These are phyloP conservation scores for Orius laevigatus DNA, from an alignment of 1,140 invertebrate genomes.

Conservation along the genomic window DNA sequence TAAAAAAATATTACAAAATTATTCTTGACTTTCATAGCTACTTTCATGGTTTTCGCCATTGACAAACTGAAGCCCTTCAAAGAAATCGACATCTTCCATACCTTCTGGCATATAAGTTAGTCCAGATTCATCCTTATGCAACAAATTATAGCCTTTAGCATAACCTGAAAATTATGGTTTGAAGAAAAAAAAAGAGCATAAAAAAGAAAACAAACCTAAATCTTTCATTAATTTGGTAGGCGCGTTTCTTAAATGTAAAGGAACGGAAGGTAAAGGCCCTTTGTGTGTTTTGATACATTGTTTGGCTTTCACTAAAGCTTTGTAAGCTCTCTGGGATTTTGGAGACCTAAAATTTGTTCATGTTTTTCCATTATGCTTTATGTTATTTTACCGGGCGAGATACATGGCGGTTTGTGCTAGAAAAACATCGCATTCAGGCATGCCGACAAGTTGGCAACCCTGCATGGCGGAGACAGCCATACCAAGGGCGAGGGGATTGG, in stretches of 20 bases:
- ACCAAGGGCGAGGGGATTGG: slow-evolving; percentile 37
- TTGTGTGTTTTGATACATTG: slow-evolving; percentile 39
- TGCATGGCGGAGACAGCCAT: slow-evolving; percentile 54
- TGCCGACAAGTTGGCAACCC: slow-evolving; percentile 62
- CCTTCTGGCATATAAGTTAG: slow-evolving; percentile 50
- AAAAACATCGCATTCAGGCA: slow-evolving; percentile 63
- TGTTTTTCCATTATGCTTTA: no score
- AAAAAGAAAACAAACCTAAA: slow-evolving; percentile 34
- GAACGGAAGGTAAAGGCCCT: slow-evolving; percentile 53
- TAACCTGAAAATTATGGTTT: slow-evolving; percentile 35
- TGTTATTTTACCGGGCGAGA: slow-evolving; percentile 33
- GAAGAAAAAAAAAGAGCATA: slow-evolving; percentile 4
- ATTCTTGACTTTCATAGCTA: no score
- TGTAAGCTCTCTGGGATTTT: slow-evolving; percentile 54
- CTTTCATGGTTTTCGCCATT: no score
- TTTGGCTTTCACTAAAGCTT: slow-evolving; percentile 45
- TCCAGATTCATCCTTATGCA: slow-evolving; percentile 35
- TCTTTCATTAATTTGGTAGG: slow-evolving; percentile 62
- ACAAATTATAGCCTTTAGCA: slow-evolving; percentile 41
- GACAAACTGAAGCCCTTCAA: slow-evolving; percentile 20
- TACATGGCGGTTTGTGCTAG: slow-evolving; percentile 61
- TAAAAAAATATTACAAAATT: no score
- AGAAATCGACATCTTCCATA: slow-evolving; percentile 45
- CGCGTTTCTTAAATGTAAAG: slow-evolving; percentile 60
- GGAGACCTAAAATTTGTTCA: slow-evolving; percentile 35